Base-by-base conservation (phyloP, 2,797 vertebrate genomes). In the Ceyx erithaca region DNA sequence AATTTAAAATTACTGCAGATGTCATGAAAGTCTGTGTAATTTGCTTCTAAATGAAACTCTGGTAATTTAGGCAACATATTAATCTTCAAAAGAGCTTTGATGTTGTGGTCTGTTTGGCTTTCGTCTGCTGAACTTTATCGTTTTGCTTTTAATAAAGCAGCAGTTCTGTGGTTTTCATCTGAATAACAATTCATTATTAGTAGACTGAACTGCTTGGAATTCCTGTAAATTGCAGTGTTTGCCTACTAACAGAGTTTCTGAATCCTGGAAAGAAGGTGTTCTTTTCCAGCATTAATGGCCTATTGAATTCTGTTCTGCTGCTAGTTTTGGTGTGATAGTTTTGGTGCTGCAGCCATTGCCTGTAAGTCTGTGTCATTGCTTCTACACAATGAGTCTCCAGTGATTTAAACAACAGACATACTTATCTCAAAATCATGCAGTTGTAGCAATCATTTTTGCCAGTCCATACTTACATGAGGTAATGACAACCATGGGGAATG, bases 71-170 rank as follows among this genome's bases (percentile, higher is more conserved):
- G 83, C 86, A 88, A 86, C 61, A 57, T 87, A 57, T 89, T 95
- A 94, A 82, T 92, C 86, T 96, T 96, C 90, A 95, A 94, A 95
- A 96, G 61, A 25, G 59, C 79, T 95, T 94, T 95, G 94, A 96
- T 92, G 78, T 59, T 93, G 80, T 85, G 76, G 67, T 93, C 88
- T 86, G 40, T 89, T 95, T 91, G 92, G 77, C 79, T 90, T 92
- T 93, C 37, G 76, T 94, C 72, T 93, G 71, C 41, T 83, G 86
- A 95, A 93, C 78, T 95, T 89, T 70, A 88, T 55, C 30, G 75
- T 86, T 94, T 86, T 85, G 30, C 55, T 92, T 92, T 92, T 96
- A 96, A 94, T 80, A 92, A 91, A 66, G 17, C 75, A 85, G 30
- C 21, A 48, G 8, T 91, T 94, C 77, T 89, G 59, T 85, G 75